Conservation (phyloP, 2,888 invertebrate genomes). For the Sphinx pinastri region DNA sequence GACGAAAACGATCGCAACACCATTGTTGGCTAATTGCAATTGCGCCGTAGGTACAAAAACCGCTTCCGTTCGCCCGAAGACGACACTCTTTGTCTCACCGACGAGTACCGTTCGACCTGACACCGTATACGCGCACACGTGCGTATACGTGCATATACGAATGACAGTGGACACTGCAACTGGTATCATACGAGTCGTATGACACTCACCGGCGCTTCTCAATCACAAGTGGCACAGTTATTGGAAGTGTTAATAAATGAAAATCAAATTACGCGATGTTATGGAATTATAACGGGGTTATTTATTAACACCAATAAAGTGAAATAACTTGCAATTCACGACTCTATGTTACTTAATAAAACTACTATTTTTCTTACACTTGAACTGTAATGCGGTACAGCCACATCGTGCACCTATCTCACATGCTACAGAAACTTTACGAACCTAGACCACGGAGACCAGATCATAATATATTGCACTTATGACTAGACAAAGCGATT, state of each 20-base stretch:
- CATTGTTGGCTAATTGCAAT: slow-evolving; percentile 4
- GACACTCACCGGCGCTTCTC: background rate
- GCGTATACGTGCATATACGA: background rate
- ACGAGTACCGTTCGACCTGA: slow-evolving; percentile 2
- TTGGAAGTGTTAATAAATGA: background rate
- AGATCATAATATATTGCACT: too few species aligned
- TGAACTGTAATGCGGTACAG: too few species aligned
- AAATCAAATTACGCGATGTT: slow-evolving; percentile 1
- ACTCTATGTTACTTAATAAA: background rate
- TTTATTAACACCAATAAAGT: background rate
- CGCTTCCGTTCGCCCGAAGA: slow-evolving; percentile 10
- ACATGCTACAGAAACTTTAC: too few species aligned
- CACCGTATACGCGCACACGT: background rate
- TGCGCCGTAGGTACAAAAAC: background rate
- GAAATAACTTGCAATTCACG: background rate
- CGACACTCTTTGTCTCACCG: slow-evolving; percentile 11
- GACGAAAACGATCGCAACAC: background rate
- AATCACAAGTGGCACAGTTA: too few species aligned
- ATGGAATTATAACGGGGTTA: background rate
- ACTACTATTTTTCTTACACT: background rate
- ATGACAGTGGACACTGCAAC: background rate
- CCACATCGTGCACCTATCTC: too few species aligned
- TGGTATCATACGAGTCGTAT: background rate
- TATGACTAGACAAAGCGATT: too few species aligned
- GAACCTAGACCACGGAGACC: too few species aligned